phyloP scores from a whole-genome alignment of 1,140 invertebrate genomes.

The Cotesia vestalis region DNA sequence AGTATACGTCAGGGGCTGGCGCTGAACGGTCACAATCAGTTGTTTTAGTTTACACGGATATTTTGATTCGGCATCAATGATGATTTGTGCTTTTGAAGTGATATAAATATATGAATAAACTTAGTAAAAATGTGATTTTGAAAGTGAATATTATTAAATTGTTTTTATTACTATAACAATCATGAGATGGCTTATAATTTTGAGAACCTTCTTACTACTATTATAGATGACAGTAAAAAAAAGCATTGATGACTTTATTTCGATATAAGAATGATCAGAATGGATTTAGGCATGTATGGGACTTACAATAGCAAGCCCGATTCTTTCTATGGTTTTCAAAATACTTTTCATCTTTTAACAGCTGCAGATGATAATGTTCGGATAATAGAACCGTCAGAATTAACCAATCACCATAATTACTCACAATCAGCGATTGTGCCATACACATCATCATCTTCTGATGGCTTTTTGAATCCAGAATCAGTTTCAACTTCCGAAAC shows the following conservation, averaged over 20 bases:
- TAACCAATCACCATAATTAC: slow-evolving; percentile 60
- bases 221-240: neutral
- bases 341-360: slow-evolving; percentile 53
- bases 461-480: slow-evolving; percentile 30
- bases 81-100: neutral
- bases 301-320: slow-evolving; percentile 66
- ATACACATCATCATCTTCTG: slow-evolving; percentile 48
- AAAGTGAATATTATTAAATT: neutral
- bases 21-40: slow-evolving; percentile 18
- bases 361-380: slow-evolving; percentile 50
- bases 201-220: neutral
- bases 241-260: slow-evolving; percentile 48
- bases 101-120: neutral
- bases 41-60: neutral
- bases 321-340: slow-evolving; percentile 64
- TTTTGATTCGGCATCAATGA: neutral
- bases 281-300: slow-evolving; percentile 79
- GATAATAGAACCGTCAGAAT: slow-evolving; percentile 57
- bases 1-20: slow-evolving; percentile 27
- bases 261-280: slow-evolving; percentile 71
- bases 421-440: slow-evolving; percentile 56
- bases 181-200: neutral
- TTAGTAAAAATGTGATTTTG: neutral
- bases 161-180: neutral
- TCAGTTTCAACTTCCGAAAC: slow-evolving; percentile 51